Percentiles rank a stretch among this genome's conserved stretches.
Evolutionary conservation across 2,113 vertebrate species (phyloP).

Genomic region (Nettapus auritus): DNA sequence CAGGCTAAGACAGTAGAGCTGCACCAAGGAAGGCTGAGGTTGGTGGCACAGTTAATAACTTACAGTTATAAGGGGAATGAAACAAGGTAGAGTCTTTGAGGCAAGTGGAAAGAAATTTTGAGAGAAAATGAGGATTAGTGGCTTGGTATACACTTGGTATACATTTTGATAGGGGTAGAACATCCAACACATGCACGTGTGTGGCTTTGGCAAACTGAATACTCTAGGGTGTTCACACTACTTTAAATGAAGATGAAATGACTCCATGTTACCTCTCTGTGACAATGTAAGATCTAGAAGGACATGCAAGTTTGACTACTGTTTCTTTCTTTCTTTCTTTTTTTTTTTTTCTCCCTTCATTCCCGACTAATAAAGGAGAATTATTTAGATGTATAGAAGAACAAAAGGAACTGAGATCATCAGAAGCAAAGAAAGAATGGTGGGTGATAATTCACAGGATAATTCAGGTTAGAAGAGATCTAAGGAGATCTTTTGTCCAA

Average conservation of each 20-base stretch:
- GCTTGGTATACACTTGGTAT: background rate
- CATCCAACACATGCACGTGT: background rate
- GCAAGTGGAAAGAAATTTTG: background rate
- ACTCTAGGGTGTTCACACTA: background rate
- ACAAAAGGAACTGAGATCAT: background rate
- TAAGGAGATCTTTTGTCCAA: background rate
- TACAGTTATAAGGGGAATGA: background rate
- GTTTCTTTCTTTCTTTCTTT: background rate
- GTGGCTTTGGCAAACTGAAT: background rate
- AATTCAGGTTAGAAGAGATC: background rate
- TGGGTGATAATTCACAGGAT: background rate
- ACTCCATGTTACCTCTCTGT: background rate
- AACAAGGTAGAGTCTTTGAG: background rate
- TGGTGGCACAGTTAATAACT: background rate
- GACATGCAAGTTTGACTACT: background rate
- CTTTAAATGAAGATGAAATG: background rate
- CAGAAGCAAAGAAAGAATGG: background rate
- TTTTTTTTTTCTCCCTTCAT: too few relatives aligned
- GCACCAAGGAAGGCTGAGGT: background rate
- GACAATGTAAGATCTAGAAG: background rate
- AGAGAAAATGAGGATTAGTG: background rate
- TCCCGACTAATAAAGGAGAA: background rate
- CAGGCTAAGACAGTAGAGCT: accelerated
- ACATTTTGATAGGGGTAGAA: background rate
- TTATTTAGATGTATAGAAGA: background rate